These are phyloP conservation scores for Mixornis gularis DNA, from an alignment of 2,113 vertebrate genomes.

Conservation along the genomic window DNA sequence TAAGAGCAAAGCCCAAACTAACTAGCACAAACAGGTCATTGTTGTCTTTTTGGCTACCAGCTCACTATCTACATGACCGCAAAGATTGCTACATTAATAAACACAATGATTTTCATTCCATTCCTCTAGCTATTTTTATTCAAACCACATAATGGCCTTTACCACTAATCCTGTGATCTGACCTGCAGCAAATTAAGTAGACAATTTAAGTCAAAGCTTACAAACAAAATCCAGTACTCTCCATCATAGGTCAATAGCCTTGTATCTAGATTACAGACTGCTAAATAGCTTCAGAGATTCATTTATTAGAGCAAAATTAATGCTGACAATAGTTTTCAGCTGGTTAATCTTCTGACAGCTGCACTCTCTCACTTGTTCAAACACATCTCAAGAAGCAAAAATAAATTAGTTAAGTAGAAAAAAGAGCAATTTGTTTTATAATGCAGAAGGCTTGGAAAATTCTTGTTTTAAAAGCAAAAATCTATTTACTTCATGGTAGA, in stretches of 20 bases:
- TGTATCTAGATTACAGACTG: constrained; percentile 73
- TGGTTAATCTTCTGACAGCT: constrained; percentile 80
- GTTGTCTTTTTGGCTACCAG: constrained; percentile 32
- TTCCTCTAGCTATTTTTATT: constrained; percentile 64
- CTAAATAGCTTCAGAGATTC: constrained; percentile 77
- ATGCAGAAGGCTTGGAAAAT: constrained; percentile 24
- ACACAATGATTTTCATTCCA: constrained; percentile 61
- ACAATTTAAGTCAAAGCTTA: constrained; percentile 75
- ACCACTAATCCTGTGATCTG: constrained; percentile 68
- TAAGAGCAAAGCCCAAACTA: neutral
- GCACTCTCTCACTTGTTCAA: constrained; percentile 75
- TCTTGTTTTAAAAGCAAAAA: constrained; percentile 17
- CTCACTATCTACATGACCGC: constrained; percentile 38
- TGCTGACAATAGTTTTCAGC: constrained; percentile 79
- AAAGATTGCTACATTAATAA: constrained; percentile 62
- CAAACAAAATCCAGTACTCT: constrained; percentile 74
- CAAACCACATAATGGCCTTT: constrained; percentile 60
- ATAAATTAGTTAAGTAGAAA: constrained; percentile 66
- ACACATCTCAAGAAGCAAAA: constrained; percentile 74
- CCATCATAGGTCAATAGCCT: constrained; percentile 73
- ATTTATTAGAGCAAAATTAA: constrained; percentile 79
- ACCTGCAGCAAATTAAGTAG: constrained; percentile 75
- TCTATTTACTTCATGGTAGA: neutral
- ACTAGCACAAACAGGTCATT: constrained; percentile 8
- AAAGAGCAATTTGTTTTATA: constrained; percentile 47